Conservation (phyloP, 2,888 invertebrate genomes). For the Synergus japonicus region DNA sequence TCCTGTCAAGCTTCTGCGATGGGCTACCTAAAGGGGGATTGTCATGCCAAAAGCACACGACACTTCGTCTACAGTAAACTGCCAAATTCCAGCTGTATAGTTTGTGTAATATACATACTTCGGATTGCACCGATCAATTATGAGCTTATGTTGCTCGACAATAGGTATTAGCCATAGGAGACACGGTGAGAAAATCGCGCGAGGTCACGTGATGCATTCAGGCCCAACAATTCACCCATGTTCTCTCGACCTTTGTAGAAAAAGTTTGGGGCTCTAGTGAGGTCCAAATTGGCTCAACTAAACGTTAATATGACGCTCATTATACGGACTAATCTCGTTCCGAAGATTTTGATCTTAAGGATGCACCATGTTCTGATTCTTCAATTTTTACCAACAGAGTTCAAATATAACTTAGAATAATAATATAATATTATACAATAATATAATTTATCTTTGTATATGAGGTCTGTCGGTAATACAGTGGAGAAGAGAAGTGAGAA, state of each 20-base stretch:
- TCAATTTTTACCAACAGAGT: too few species aligned
- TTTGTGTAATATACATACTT: slow-evolving; percentile 53
- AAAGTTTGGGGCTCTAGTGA: too few species aligned
- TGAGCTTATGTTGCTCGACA: slow-evolving; percentile 72
- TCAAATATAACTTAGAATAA: too few species aligned
- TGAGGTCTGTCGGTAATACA: slow-evolving; percentile 56
- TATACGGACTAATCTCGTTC: too few species aligned
- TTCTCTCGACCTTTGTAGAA: too few species aligned
- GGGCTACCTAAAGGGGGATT: slow-evolving; percentile 51
- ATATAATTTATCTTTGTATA: slow-evolving; percentile 21
- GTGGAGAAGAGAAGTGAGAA: slow-evolving; percentile 56
- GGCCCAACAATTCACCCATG: not conserved
- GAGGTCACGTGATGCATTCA: slow-evolving; percentile 39
- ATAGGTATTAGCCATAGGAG: slow-evolving; percentile 70
- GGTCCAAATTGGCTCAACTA: too few species aligned
- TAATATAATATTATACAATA: too few species aligned
- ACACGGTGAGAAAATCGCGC: slow-evolving; percentile 61
- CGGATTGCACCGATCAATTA: slow-evolving; percentile 75
- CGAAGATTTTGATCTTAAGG: too few species aligned
- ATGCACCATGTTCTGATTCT: too few species aligned
- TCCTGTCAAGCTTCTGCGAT: slow-evolving; percentile 56
- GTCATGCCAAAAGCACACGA: slow-evolving; percentile 34
- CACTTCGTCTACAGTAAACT: slow-evolving; percentile 48
- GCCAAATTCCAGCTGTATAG: slow-evolving; percentile 15
- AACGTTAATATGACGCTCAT: too few species aligned